Base-by-base conservation (phyloP, 1,140 invertebrate genomes). In the silkworm (Bombyx mori) region DNA sequence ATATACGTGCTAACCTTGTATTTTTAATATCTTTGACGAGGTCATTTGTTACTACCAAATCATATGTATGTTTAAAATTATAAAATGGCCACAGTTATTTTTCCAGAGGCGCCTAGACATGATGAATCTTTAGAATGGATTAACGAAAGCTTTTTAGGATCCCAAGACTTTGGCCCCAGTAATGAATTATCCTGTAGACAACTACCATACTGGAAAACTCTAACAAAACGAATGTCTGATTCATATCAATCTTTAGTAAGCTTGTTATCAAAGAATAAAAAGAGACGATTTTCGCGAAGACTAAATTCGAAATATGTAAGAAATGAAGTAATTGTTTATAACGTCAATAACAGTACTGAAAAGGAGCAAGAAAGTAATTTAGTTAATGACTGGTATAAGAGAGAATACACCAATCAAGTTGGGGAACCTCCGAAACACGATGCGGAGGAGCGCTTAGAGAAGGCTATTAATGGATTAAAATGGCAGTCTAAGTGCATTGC, bases 401-500 rank as follows among this genome's bases (percentile, higher is more conserved):
- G 48, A 49, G 48, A 49, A 49, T 49, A 49, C 22, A 12, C 5
- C 6, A 49, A 22, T n/a, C 48, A 49, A 49, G 48, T 49, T 10
- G 48, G 48, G n/a, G 48, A 49, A 12, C 48, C 48, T 18, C 12
- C 7, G 48, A n/a, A n/a, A 7, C 2, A 49, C 6, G n/a, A 49
- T 9, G 48, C 12, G 8, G n/a, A 49, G 8, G n/a, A 18, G 12
- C 22, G 12, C n/a, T 5, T 49, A 5, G 22, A 49, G n/a, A 49
- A 12, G 6, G 48, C 48, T 12, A 49, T 22, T 7, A 12, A 12
- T n/a, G 48, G 48, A 5, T 12, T 49, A 22, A 49, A n/a, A 49
- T 22, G 8, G n/a, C 2, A 49, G n/a, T 49, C 48, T 4, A 9
- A 4, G n/a, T 49, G 48, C 9, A 49, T 49, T 49, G n/a, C 48